Conservation (phyloP, 30 jellyfish, hydroid and myxozoan species). For the Catostylus mosaicus region DNA sequence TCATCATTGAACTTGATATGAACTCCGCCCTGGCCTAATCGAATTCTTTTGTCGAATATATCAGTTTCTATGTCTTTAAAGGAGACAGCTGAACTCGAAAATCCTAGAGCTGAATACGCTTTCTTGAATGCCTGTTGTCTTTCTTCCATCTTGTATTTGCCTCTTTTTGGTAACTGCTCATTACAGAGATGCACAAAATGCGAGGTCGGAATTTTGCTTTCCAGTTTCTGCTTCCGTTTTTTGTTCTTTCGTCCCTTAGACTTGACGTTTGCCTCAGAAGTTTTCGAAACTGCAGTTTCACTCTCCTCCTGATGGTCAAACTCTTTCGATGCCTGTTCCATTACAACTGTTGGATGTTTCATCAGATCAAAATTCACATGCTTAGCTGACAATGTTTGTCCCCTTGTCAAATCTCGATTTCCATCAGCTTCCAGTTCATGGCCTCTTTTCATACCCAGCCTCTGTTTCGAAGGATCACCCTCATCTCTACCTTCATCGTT, state of each 20-base stretch:
- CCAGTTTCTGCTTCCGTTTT: background rate
- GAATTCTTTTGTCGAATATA: slow-evolving; percentile 28
- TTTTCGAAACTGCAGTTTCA: background rate
- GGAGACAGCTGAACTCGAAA: background rate
- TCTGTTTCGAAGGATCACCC: slow-evolving; percentile 7
- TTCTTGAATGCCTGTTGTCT: slow-evolving; percentile 7
- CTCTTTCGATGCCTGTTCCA: background rate
- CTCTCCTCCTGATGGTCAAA: background rate
- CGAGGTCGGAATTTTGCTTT: slow-evolving; percentile 3
- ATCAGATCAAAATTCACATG: background rate
- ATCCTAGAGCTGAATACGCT: slow-evolving; percentile 52
- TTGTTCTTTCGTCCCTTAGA: slow-evolving; percentile 14
- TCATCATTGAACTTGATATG: slow-evolving; percentile 11
- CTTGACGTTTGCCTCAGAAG: background rate
- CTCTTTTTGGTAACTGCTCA: slow-evolving; percentile 15
- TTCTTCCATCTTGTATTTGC: background rate
- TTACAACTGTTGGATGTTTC: background rate
- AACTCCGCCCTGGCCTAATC: background rate
- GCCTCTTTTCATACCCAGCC: background rate
- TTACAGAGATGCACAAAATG: slow-evolving; percentile 37
- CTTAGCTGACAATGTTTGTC: background rate
- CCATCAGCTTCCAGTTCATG: slow-evolving; percentile 62
- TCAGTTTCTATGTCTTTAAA: slow-evolving; percentile 28
- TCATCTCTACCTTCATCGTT: slow-evolving; percentile 37
- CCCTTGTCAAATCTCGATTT: background rate